phyloP scores from a whole-genome alignment of 2,888 invertebrate species.

The Hypena proboscidalis region DNA sequence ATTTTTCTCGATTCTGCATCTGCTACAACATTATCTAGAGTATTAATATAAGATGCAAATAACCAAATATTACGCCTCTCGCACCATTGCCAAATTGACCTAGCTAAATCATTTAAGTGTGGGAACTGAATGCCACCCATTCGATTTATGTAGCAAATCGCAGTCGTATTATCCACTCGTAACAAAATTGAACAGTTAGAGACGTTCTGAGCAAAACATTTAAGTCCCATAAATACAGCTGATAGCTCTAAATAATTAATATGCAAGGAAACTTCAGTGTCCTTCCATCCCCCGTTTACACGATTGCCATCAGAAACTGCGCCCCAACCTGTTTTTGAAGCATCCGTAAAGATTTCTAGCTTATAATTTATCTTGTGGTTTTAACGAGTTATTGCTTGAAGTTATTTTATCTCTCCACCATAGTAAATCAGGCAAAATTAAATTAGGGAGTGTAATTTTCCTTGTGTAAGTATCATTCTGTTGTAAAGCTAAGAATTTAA shows the following conservation, averaged over 20 bases:
- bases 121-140: constrained; percentile 14
- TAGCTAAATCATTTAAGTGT: constrained; percentile 5
- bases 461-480: too few relatives aligned
- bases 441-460: too few relatives aligned
- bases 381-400: too few relatives aligned
- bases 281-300: constrained; percentile 9
- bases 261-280: too few relatives aligned
- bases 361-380: too few relatives aligned
- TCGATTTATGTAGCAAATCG: constrained; percentile 10
- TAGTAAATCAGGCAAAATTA: too few relatives aligned
- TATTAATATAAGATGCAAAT: constrained; percentile 16
- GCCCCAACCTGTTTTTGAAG: constrained; percentile 12
- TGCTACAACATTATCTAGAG: constrained; percentile 12
- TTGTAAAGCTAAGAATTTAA: too few relatives aligned
- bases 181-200: constrained; percentile 6
- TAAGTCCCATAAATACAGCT: constrained; percentile 10
- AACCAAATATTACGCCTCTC: constrained; percentile 8
- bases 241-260: not conserved
- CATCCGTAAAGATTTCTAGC: constrained; percentile 17
- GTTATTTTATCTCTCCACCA: too few relatives aligned
- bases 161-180: constrained; percentile 24
- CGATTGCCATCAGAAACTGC: constrained; percentile 1
- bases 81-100: constrained; percentile 19
- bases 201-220: constrained; percentile 1
- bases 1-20: constrained; percentile 17